Conservation (phyloP, 2,888 invertebrate species). For the Abrostola triplasia region DNA sequence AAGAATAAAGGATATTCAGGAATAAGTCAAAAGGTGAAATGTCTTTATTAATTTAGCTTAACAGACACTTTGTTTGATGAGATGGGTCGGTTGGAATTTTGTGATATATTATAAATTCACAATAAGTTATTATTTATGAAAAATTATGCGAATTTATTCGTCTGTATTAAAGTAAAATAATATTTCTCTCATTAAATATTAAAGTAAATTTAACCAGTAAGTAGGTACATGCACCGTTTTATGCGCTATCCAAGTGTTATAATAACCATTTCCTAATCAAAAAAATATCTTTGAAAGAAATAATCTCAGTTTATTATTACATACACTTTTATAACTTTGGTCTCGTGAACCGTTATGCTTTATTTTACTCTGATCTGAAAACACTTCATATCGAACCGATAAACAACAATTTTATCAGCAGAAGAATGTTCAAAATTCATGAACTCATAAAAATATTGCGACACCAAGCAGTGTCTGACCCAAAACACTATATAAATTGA, state of each 20-base stretch:
- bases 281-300: not conserved
- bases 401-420: conserved; percentile 57
- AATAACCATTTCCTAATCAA: too few relatives aligned
- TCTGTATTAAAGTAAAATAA: too few relatives aligned
- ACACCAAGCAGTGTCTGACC: conserved; percentile 38
- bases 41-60: conserved; percentile 10
- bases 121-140: not conserved
- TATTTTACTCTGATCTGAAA: conserved; percentile 11
- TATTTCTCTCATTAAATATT: too few relatives aligned
- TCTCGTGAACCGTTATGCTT: not conserved
- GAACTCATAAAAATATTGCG: conserved; percentile 57
- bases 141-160: not conserved
- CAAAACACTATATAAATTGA: conserved; percentile 33
- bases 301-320: not conserved
- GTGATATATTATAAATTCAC: too few relatives aligned
- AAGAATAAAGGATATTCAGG: not conserved
- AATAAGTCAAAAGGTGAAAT: conserved; percentile 1
- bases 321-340: not conserved
- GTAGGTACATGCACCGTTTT: too few relatives aligned
- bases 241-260: too few relatives aligned
- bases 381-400: conserved; percentile 41
- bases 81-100: not conserved
- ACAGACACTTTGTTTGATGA: not conserved
- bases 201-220: too few relatives aligned
- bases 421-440: conserved; percentile 58